phyloP scores from a whole-genome alignment of 2,113 vertebrate species.

The Loxodonta africana region DNA sequence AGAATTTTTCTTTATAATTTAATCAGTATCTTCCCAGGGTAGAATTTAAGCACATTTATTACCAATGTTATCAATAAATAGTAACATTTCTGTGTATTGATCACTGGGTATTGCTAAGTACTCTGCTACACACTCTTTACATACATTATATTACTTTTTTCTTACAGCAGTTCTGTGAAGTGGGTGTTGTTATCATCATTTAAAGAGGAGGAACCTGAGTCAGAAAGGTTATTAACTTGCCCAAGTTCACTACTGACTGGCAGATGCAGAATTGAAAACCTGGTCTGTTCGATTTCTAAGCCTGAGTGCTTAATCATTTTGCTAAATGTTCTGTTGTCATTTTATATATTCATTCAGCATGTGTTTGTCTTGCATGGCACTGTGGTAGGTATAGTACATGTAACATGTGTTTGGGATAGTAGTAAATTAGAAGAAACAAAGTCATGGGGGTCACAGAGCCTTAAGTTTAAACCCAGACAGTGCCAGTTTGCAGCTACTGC shows the following conservation, averaged over 20 bases:
- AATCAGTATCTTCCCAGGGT: not conserved
- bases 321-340: not conserved
- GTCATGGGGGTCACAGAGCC: not conserved
- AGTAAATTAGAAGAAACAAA: not conserved
- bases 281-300: not conserved
- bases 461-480: not conserved
- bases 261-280: conserved; percentile 26
- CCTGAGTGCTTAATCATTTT: conserved; percentile 38
- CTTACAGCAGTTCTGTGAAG: not conserved
- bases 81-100: not conserved
- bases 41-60: not conserved
- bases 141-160: not conserved
- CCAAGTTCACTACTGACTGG: not conserved
- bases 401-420: not conserved
- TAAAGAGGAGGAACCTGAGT: not conserved
- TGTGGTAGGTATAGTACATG: not conserved
- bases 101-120: not conserved
- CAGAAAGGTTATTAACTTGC: not conserved
- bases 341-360: not conserved
- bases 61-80: not conserved
- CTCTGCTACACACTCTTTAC: not conserved
- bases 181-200: not conserved
- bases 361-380: not conserved
- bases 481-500: not conserved
- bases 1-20: not conserved